Conservation (phyloP, 2,797 vertebrate genomes). For the Sebastes glaucus region DNA sequence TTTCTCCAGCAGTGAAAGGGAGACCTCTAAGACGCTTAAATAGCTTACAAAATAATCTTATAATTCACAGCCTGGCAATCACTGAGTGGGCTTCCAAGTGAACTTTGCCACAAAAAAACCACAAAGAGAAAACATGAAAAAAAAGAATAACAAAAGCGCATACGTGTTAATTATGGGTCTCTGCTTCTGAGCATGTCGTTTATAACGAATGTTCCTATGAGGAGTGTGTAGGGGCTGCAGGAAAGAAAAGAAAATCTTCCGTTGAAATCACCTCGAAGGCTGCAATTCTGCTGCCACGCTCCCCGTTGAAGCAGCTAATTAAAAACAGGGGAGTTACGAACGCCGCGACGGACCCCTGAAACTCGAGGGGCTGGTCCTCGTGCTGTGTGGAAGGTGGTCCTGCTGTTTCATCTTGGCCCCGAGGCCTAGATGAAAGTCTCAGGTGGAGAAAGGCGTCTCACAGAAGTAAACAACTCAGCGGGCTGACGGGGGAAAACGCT, state of each 20-base stretch:
- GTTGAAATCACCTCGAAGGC: conserved; percentile 69
- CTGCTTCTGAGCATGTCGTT: conserved; percentile 64
- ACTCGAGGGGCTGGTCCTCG: conserved; percentile 34
- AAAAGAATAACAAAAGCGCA: conserved; percentile 58
- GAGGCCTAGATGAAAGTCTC: conserved; percentile 41
- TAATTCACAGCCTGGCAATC: conserved; percentile 63
- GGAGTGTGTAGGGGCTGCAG: conserved; percentile 39
- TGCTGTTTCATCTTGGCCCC: conserved; percentile 56
- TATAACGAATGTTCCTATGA: conserved; percentile 58
- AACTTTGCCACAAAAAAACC: conserved; percentile 38
- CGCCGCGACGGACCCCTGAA: conserved; percentile 11
- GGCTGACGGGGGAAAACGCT: not conserved
- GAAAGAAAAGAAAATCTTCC: conserved; percentile 59
- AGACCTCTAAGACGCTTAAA: conserved; percentile 58
- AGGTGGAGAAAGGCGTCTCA: conserved; percentile 18
- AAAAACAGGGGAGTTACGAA: conserved; percentile 64
- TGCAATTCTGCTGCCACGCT: conserved; percentile 75
- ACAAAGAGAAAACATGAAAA: conserved; percentile 7
- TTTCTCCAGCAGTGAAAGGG: conserved; percentile 32
- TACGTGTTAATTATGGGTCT: conserved; percentile 78
- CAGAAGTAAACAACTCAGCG: conserved; percentile 37
- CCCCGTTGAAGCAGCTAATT: conserved; percentile 73
- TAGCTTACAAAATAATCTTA: conserved; percentile 73
- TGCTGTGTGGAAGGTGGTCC: conserved; percentile 33
- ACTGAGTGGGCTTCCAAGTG: conserved; percentile 60